Evolutionary conservation across 2,888 invertebrate species (phyloP), one percentile per base, ranked within the genome.

Genomic region (Ornithoptera priamus): DNA sequence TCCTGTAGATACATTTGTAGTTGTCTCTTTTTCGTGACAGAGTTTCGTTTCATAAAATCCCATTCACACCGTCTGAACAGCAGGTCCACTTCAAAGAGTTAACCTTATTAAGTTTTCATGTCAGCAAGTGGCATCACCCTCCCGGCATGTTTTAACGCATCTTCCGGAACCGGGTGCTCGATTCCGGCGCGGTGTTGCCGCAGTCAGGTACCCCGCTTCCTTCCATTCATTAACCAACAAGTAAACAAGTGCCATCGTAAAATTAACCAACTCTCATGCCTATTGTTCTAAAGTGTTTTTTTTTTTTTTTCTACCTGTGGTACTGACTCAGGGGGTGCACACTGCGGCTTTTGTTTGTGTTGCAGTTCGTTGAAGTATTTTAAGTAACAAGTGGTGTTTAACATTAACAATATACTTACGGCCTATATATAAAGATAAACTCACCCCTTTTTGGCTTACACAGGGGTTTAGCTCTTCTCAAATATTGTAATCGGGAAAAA

Each of bases 121-220:
- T 39, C 39, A 10, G 30, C 30, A 30, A 30, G 10, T 8, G 7
- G 60, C 56, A 53, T 53, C 53, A 53, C 56, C 56, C 50, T 56
- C 61, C 60, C 36, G 10, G 60, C 46, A 39, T 65, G 24, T 65
- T 66, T 15, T 46, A 57, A 22, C 57, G 56, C 64, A 56, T 58
- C 59, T 18, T 61, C 68, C 69, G 69, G 69, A 69, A 69, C 64
- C 39, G 50, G 53, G 39, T 53, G 61, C 65, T 65, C 65, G 69
- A 65, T 69, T 65, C 69, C 65, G 69, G 65, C 60, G 56, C 20
- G 46, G 62, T 68, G 68, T 68, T 68, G 68, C 63, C 68, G 50
- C 53, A 50, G 57, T 68, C 68, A 30, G 60, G 42, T 65, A n/a
- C 7, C 56, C 64, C 56, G 42, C 61, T 65, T 69, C 69, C 69